These are phyloP conservation scores for Platynereis dumerilii DNA, from an alignment of 2,888 invertebrate genomes.

Conservation along the genomic window DNA sequence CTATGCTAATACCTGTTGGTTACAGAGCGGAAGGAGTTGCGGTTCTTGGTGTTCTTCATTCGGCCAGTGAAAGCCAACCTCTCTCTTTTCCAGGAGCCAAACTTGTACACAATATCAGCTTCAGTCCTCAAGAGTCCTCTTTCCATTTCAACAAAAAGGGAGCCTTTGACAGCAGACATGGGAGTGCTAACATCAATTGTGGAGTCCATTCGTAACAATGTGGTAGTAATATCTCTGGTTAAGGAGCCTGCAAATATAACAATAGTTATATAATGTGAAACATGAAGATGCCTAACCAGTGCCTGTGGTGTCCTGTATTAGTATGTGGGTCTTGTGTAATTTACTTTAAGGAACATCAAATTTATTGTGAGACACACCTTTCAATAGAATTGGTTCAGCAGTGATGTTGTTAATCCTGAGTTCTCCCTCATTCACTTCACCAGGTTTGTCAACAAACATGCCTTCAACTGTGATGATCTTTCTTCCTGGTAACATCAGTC, in stretches of 20 bases:
- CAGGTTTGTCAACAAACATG: neutral
- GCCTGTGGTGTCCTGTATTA: no score
- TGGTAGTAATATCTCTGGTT: no score
- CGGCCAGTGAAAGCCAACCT: neutral
- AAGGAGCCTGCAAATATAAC: no score
- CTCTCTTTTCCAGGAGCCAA: neutral
- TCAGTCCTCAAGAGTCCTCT: neutral
- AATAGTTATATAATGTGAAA: no score
- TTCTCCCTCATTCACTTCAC: slow-evolving; percentile 2
- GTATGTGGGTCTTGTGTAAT: no score
- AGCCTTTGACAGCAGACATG: neutral
- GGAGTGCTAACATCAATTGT: neutral
- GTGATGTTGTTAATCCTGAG: neutral
- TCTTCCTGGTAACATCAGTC: neutral
- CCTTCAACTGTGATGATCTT: neutral
- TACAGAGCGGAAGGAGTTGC: neutral
- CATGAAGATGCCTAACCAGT: no score
- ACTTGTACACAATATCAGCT: neutral
- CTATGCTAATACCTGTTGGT: neutral
- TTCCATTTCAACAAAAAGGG: neutral
- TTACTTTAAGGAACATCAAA: slow-evolving; percentile 10
- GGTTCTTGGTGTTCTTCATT: neutral
- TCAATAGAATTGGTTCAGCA: slow-evolving; percentile 76
- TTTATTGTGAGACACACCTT: slow-evolving; percentile 70
- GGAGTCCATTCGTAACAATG: neutral